These are phyloP conservation scores for Molothrus aeneus DNA, from an alignment of 2,797 vertebrate species.

Conservation along the genomic window DNA sequence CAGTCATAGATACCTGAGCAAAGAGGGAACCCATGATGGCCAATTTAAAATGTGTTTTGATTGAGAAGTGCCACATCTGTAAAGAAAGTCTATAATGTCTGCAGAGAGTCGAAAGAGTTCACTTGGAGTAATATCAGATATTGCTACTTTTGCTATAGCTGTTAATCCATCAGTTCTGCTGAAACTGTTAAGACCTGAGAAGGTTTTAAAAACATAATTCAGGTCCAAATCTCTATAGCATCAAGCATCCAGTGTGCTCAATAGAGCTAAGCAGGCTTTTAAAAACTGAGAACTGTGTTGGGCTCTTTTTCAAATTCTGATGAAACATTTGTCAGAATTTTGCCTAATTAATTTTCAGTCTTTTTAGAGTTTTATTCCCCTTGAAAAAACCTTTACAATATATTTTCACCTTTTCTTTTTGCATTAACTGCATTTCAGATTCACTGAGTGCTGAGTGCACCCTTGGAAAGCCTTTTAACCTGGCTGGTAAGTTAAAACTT, in stretches of 20 bases:
- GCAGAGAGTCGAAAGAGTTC: background rate
- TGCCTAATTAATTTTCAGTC: constrained; percentile 55
- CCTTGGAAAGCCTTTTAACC: constrained; percentile 73
- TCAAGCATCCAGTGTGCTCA: background rate
- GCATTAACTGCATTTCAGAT: constrained; percentile 45
- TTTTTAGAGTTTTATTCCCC: constrained; percentile 40
- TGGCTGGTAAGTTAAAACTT: constrained; percentile 69
- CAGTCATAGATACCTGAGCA: background rate
- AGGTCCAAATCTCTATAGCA: background rate
- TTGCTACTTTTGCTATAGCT: background rate
- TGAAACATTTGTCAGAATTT: constrained; percentile 48
- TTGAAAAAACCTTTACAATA: constrained; percentile 59
- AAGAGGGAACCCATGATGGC: background rate
- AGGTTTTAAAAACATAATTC: background rate
- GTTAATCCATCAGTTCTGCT: background rate
- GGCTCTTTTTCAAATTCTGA: background rate
- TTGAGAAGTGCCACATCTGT: background rate
- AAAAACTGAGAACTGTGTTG: background rate
- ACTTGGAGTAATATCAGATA: background rate
- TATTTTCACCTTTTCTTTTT: constrained; percentile 63
- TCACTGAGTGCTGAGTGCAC: constrained; percentile 29
- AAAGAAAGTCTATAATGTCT: background rate
- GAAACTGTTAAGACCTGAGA: background rate
- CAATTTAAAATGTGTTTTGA: background rate
- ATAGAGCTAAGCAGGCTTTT: background rate